Conservation (phyloP, 1,140 invertebrate genomes). For the Riptortus pedestris region DNA sequence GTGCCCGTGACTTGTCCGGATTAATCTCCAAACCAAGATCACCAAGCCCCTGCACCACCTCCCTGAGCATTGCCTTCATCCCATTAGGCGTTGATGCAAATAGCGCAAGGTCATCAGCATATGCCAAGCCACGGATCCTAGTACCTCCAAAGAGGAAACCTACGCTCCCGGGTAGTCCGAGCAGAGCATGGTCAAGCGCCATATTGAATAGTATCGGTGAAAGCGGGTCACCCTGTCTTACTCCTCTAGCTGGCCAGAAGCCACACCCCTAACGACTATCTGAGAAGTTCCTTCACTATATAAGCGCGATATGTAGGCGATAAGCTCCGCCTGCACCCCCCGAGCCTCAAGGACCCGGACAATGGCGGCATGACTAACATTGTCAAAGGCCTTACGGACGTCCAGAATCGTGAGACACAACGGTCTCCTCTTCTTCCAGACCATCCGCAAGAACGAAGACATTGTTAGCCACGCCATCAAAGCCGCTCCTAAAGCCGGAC, state of each 20-base stretch:
- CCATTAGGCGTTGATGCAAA: not conserved
- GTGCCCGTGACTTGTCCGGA: not conserved
- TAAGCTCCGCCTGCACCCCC: not conserved
- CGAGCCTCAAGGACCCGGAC: not conserved
- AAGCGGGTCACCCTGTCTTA: not conserved
- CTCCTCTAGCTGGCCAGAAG: not conserved
- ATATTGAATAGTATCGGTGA: not conserved
- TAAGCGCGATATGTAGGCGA: not conserved
- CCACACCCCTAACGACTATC: not conserved
- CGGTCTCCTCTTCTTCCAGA: not conserved
- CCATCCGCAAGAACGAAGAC: not conserved
- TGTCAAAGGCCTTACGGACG: not conserved
- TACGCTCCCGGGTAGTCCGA: not conserved
- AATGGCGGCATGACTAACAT: not conserved
- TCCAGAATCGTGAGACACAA: not conserved
- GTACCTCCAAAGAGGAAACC: not conserved
- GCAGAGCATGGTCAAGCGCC: not conserved
- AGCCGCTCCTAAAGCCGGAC: not conserved
- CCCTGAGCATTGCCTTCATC: not conserved
- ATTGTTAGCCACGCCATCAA: not conserved
- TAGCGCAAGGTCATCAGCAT: not conserved
- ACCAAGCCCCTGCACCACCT: not conserved
- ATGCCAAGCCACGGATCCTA: not conserved
- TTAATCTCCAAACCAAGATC: not conserved
- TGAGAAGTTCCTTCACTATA: not conserved